These are phyloP conservation scores for Acrobasis suavella DNA, from an alignment of 2,888 invertebrate genomes.

Conservation along the genomic window DNA sequence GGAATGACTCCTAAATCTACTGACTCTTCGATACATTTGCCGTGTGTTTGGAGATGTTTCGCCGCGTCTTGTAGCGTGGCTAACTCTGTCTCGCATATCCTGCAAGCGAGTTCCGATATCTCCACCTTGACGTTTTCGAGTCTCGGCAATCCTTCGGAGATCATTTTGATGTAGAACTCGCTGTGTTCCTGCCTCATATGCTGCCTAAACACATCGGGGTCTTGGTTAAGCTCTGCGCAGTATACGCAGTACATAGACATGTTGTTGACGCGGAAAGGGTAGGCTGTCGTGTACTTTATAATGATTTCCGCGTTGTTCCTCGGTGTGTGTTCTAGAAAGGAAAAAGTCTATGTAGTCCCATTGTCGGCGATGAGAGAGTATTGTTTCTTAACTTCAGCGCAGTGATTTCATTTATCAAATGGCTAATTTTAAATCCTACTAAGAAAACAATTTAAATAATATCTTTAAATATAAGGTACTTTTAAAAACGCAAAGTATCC, in stretches of 20 bases:
- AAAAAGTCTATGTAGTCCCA: conserved; percentile 28
- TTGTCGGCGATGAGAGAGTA: not conserved
- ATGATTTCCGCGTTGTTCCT: conserved; percentile 41
- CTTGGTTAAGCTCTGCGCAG: conserved; percentile 45
- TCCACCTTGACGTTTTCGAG: conserved; percentile 44
- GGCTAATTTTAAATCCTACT: too few species aligned
- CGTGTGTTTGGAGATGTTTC: conserved; percentile 39
- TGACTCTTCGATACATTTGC: conserved; percentile 34
- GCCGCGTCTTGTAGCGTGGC: conserved; percentile 35
- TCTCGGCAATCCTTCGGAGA: conserved; percentile 37
- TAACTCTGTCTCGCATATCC: conserved; percentile 36
- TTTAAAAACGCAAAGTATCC: too few species aligned
- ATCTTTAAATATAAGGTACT: too few species aligned
- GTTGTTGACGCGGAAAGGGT: conserved; percentile 37
- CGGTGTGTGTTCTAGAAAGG: conserved; percentile 37
- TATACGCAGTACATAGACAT: conserved; percentile 43
- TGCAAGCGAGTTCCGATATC: conserved; percentile 41
- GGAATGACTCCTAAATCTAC: conserved; percentile 44
- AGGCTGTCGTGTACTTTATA: conserved; percentile 38
- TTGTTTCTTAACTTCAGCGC: too few species aligned
- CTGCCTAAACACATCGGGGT: conserved; percentile 41
- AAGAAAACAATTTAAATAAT: too few species aligned
- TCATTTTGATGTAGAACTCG: conserved; percentile 39
- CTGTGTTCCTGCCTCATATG: conserved; percentile 46
- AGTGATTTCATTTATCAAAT: too few species aligned